Evolutionary conservation across 2,113 vertebrate species (phyloP).

Genomic region (Quiscalus mexicanus): DNA sequence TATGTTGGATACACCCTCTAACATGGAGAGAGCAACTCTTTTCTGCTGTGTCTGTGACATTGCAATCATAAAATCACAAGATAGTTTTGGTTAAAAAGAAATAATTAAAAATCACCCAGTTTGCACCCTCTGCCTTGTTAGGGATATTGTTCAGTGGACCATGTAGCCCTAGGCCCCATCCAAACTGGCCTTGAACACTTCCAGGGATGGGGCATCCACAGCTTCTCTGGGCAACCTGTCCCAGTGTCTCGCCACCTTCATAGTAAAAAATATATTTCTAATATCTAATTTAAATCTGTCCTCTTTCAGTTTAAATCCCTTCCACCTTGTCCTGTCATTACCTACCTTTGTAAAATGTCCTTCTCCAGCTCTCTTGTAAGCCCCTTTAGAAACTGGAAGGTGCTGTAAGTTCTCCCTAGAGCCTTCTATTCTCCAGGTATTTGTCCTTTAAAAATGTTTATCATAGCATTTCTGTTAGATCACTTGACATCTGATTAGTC

Average conservation of each 20-base stretch:
- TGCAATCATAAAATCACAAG: neutral
- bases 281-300: neutral
- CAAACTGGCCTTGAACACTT: neutral
- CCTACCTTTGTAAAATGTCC: neutral
- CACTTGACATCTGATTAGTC: neutral
- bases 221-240: neutral
- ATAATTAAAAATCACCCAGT: neutral
- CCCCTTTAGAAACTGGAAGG: neutral
- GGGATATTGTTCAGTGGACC: neutral
- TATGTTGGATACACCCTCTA: neutral
- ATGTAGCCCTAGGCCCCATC: neutral
- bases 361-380: neutral
- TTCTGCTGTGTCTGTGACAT: neutral
- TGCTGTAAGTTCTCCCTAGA: neutral
- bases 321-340: neutral
- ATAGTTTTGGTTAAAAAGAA: neutral
- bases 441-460: neutral
- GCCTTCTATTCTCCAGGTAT: neutral
- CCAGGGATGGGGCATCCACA: neutral
- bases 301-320: neutral
- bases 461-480: neutral
- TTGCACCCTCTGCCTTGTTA: fast-evolving
- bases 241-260: neutral
- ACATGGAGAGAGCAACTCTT: neutral
- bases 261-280: neutral